Evolutionary conservation across 2,888 invertebrate species (phyloP), one percentile per base, ranked within the genome.

Genomic region (Ypsolopha scabrella): DNA sequence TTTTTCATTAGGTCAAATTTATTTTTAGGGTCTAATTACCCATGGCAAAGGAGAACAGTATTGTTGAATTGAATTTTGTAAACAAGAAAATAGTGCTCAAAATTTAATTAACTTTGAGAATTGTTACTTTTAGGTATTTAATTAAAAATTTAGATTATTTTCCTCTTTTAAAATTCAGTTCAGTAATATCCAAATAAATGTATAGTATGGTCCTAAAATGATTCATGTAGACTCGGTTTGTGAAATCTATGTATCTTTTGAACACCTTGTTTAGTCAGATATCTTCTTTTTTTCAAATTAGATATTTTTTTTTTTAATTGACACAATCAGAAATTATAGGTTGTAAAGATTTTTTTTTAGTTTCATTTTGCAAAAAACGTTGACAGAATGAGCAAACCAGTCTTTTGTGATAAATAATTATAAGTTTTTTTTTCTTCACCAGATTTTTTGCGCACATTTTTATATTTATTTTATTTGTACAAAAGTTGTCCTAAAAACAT

Each of bases 391-490:
- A 73, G 77, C 71, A 75, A 79, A 81, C 75, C 77, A 78, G 69
- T 76, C 72, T 77, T 72, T 80, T 83, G 82, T 85, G 82, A 85
- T 83, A 85, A 74, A 75, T 80, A 76, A 74, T 78, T 76, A 71
- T 78, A 75, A 77, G 75, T 65, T 67, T 67, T 62, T 55, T 58
- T 58, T 63, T 65, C 61, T 59, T 59, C 67, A 65, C 61, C 67
- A 62, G 63, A 65, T 47, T 66, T 58, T 61, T 70, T 67, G 68
- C 33, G 47, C 49, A 49, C 49, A 7, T 39, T 41, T 48, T 49
- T 49, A 39, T 67, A 69, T 70, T 67, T 70, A 67, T 68, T 57
- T 57, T 57, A 61, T 58, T 60, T 62, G 59, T 67, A 63, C 63
- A 64, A 66, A 64, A 63, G 61, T 60, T 68, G 68, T 72, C 68